phyloP scores from a whole-genome alignment of 2,113 vertebrate species.

The Leucosticte australis region DNA sequence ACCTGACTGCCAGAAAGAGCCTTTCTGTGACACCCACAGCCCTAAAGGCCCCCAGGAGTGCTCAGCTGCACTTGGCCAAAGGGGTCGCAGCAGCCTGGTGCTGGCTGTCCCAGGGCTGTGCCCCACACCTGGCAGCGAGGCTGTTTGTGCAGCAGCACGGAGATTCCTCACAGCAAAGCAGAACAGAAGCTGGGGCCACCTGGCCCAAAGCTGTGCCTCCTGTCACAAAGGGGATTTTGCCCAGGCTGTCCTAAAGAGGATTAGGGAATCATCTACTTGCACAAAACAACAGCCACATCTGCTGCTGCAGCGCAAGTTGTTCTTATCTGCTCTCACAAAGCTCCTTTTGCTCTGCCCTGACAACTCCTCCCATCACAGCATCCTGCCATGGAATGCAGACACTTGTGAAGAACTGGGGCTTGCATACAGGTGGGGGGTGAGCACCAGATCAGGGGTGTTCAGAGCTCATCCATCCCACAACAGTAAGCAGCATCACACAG shows the following conservation, averaged over 20 bases:
- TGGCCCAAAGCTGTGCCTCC: conserved; percentile 17
- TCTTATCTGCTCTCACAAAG: background rate
- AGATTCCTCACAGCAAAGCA: background rate
- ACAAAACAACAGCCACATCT: conserved; percentile 33
- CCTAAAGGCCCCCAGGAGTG: background rate
- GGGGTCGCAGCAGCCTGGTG: background rate
- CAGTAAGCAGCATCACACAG: background rate
- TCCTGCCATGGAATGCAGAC: background rate
- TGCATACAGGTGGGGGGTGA: background rate
- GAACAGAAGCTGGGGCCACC: conserved; percentile 46
- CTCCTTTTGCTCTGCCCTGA: background rate
- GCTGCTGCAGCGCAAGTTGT: background rate
- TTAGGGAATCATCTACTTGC: conserved; percentile 44
- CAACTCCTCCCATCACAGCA: background rate
- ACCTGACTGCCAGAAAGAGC: background rate
- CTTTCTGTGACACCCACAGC: background rate
- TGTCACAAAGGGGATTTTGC: conserved; percentile 61
- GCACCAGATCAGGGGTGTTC: background rate
- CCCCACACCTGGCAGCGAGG: background rate
- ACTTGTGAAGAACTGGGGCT: background rate
- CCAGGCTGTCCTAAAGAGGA: conserved; percentile 43
- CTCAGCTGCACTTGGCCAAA: background rate
- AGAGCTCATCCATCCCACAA: background rate
- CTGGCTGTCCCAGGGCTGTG: background rate
- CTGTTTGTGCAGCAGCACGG: background rate